Percentiles rank a stretch among this genome's conserved stretches.
These are phyloP conservation scores for Tribolium castaneum DNA, from an alignment of 1,140 invertebrate species.

Conservation along the genomic window DNA sequence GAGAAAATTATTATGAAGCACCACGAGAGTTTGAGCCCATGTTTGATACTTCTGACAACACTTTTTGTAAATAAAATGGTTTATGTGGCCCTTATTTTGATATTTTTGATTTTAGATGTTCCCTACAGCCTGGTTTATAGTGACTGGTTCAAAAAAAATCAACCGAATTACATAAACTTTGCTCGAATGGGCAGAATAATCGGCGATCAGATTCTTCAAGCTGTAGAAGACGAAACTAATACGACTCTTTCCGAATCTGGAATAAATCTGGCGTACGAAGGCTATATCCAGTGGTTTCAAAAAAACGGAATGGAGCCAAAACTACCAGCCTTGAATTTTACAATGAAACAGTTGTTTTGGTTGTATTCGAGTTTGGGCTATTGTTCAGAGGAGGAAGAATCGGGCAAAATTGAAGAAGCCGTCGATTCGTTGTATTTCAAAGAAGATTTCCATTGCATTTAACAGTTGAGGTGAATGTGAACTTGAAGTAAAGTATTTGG, in stretches of 20 bases:
- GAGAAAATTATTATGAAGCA: neutral
- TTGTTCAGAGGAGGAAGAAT: neutral
- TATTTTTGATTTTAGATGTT: neutral
- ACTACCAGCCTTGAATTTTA: slow-evolving; percentile 7
- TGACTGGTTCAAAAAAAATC: neutral
- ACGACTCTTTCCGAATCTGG: neutral
- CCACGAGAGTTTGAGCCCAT: neutral
- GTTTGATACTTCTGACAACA: slow-evolving; percentile 6
- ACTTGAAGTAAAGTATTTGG: neutral
- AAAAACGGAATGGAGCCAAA: neutral
- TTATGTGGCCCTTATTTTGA: neutral
- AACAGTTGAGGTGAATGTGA: neutral
- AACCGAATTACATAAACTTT: slow-evolving; percentile 32
- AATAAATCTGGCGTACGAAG: neutral
- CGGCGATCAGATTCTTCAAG: neutral
- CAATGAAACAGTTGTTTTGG: slow-evolving; percentile 33
- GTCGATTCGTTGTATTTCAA: neutral
- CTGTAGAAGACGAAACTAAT: neutral
- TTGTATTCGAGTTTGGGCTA: neutral
- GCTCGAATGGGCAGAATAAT: neutral
- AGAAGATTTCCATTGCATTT: slow-evolving; percentile 27
- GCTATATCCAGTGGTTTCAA: neutral
- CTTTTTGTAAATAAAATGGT: neutral
- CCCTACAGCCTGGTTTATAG: slow-evolving; percentile 6
- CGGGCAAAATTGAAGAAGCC: neutral